These are phyloP conservation scores for Torymus texanus DNA, from an alignment of 2,888 invertebrate species.

Conservation along the genomic window DNA sequence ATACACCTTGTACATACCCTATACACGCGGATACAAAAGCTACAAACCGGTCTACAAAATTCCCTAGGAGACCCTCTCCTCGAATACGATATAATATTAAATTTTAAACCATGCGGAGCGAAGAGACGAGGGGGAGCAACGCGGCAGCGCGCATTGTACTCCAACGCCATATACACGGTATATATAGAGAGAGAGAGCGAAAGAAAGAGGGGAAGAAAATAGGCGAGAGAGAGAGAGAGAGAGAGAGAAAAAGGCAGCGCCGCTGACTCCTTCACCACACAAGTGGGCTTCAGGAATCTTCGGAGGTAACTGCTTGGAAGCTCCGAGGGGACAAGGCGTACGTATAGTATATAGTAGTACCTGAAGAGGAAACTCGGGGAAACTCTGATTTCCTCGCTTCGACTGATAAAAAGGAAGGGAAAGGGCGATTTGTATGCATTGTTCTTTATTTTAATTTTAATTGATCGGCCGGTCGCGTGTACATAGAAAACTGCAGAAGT, in stretches of 20 bases:
- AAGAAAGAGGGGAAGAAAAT: slow-evolving; percentile 10
- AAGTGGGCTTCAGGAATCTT: slow-evolving; percentile 39
- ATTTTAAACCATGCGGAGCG: slow-evolving; percentile 31
- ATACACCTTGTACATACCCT: too few relatives aligned
- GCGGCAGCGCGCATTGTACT: slow-evolving; percentile 3
- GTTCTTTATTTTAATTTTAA: slow-evolving; percentile 26
- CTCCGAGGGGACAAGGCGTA: neutral
- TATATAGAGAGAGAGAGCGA: too few relatives aligned
- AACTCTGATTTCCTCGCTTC: too few relatives aligned
- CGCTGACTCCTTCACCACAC: slow-evolving; percentile 4
- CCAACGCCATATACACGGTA: neutral
- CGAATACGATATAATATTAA: slow-evolving; percentile 22
- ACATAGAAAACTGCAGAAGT: too few relatives aligned
- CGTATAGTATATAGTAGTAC: too few relatives aligned
- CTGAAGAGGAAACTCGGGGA: too few relatives aligned
- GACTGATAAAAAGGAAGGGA: neutral
- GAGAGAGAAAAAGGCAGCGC: slow-evolving; percentile 28
- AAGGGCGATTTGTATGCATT: too few relatives aligned
- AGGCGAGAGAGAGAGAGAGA: neutral
- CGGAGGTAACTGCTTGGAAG: slow-evolving; percentile 12
- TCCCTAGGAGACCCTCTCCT: neutral
- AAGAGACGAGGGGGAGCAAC: neutral
- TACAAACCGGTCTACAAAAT: neutral
- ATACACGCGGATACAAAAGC: too few relatives aligned
- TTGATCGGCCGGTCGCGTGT: neutral